Conservation (phyloP, 2,797 vertebrate species). For the Tragopan temminckii region DNA sequence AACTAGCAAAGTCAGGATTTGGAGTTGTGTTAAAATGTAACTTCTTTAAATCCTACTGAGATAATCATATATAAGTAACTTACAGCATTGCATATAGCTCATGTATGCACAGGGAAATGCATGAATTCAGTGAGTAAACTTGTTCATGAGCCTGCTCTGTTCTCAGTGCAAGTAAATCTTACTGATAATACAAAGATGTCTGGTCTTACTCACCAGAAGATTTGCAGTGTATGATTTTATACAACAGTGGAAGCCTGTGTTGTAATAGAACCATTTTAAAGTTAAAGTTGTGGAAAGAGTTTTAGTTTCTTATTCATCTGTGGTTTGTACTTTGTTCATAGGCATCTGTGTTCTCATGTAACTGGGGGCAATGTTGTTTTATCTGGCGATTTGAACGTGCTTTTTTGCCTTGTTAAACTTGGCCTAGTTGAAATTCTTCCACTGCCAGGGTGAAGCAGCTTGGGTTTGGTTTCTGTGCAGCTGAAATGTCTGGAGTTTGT, state of each 20-base stretch:
- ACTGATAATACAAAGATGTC: background rate
- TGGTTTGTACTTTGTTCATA: background rate
- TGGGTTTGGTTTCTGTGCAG: background rate
- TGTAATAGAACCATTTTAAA: background rate
- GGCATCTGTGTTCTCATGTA: background rate
- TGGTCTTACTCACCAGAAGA: constrained; percentile 17
- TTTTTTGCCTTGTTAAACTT: background rate
- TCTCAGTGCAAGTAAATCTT: background rate
- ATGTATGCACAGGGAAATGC: accelerated
- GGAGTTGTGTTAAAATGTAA: background rate
- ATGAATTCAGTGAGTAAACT: background rate
- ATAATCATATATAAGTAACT: too few species aligned
- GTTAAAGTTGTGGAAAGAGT: background rate
- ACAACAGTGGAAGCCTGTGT: background rate
- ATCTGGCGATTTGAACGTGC: background rate
- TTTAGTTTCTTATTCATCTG: constrained; percentile 14
- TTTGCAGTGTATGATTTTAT: background rate
- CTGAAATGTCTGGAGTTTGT: background rate
- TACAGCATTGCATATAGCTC: background rate
- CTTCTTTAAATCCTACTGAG: background rate
- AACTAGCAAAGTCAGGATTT: background rate
- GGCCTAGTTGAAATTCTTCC: background rate
- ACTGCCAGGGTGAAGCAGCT: background rate
- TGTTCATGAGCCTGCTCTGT: background rate
- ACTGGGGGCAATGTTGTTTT: background rate